phyloP scores from a whole-genome alignment of 2,797 vertebrate species.

The Spondyliosoma cantharus region DNA sequence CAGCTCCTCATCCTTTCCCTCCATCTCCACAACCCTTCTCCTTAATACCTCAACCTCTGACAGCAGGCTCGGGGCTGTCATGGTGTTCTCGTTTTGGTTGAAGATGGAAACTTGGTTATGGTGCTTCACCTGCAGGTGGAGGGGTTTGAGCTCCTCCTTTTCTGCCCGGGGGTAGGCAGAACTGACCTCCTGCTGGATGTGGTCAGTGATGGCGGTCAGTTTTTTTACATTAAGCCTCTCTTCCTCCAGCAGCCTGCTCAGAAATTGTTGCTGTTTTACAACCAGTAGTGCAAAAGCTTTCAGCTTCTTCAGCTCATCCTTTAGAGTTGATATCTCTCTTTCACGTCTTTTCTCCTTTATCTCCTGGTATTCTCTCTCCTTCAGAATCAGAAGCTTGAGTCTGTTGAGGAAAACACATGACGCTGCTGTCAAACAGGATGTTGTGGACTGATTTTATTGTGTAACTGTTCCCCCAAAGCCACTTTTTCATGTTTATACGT shows the following conservation, averaged over 20 bases:
- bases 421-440: slow-evolving; percentile 38
- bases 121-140: slow-evolving; percentile 82
- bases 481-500: slow-evolving; percentile 42
- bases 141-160: slow-evolving; percentile 83
- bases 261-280: slow-evolving; percentile 90
- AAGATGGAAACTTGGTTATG: slow-evolving; percentile 75
- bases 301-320: slow-evolving; percentile 89
- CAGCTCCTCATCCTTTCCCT: slow-evolving; percentile 96
- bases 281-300: slow-evolving; percentile 92
- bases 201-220: slow-evolving; percentile 82
- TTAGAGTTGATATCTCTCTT: slow-evolving; percentile 84
- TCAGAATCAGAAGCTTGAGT: slow-evolving; percentile 89
- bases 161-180: slow-evolving; percentile 78
- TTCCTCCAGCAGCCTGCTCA: slow-evolving; percentile 85
- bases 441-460: slow-evolving; percentile 32
- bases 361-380: slow-evolving; percentile 87
- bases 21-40: slow-evolving; percentile 93
- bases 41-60: slow-evolving; percentile 93
- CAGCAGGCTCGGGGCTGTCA: slow-evolving; percentile 87
- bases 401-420: slow-evolving; percentile 78
- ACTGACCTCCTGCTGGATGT: slow-evolving; percentile 83
- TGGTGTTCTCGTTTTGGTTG: slow-evolving; percentile 82
- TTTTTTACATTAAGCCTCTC: slow-evolving; percentile 86
- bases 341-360: slow-evolving; percentile 87
- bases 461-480: slow-evolving; percentile 24